These are phyloP conservation scores for Phylloscopus collybita DNA, from an alignment of 2,797 vertebrate genomes.

Conservation along the genomic window DNA sequence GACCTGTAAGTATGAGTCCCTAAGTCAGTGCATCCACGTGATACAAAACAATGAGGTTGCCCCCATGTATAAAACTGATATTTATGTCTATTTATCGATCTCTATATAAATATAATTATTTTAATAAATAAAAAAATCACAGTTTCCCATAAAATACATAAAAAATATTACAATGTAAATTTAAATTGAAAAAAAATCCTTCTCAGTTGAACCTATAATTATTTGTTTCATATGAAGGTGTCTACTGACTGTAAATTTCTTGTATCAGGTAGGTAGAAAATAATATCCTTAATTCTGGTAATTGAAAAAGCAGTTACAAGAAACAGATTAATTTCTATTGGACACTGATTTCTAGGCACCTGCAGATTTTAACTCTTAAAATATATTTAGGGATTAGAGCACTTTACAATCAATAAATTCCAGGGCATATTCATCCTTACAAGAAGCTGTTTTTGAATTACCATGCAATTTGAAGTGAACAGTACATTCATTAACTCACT, in stretches of 20 bases:
- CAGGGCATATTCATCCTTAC: not conserved
- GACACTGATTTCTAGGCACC: not conserved
- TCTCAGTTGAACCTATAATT: not conserved
- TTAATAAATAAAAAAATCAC: not conserved
- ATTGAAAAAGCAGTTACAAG: not conserved
- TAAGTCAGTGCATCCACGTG: not conserved
- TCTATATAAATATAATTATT: not conserved
- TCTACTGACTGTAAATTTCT: not conserved
- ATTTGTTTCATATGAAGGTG: not conserved
- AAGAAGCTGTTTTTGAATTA: not conserved
- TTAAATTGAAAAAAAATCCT: not conserved
- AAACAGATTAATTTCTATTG: not conserved
- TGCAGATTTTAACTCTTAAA: not conserved
- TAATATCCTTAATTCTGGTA: not conserved
- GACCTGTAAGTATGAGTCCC: not conserved
- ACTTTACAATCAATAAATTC: not conserved
- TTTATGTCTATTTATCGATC: too few relatives aligned
- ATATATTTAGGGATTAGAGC: not conserved
- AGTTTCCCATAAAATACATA: not conserved
- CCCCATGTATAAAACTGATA: not conserved
- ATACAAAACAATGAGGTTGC: not conserved
- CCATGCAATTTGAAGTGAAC: not conserved
- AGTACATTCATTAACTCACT: not conserved
- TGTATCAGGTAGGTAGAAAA: not conserved
- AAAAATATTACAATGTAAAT: not conserved